These are phyloP conservation scores for Cardinalis cardinalis DNA, from an alignment of 2,113 vertebrate genomes.

Conservation along the genomic window DNA sequence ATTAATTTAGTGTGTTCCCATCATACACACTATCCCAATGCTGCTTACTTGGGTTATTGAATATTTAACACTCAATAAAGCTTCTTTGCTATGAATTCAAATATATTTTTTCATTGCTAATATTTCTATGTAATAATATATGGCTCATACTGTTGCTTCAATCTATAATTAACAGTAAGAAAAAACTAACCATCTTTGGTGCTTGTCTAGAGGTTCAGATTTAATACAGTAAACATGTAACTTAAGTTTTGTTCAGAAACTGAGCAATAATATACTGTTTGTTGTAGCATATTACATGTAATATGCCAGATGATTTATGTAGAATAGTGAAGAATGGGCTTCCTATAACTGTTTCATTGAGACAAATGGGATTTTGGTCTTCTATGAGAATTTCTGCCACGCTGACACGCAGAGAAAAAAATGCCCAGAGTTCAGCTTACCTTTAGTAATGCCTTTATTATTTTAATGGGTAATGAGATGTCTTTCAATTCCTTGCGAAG, in stretches of 20 bases:
- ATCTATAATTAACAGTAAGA: not conserved
- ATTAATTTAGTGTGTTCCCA: not conserved
- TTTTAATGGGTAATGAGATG: not conserved
- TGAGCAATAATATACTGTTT: not conserved
- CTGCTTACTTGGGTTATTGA: not conserved
- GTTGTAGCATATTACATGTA: not conserved
- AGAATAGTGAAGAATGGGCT: not conserved
- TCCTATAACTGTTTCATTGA: not conserved
- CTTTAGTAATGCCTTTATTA: conserved; percentile 9
- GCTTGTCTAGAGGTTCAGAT: not conserved
- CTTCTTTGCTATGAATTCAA: not conserved
- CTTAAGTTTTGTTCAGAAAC: not conserved
- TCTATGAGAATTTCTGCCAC: not conserved
- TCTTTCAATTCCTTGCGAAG: not conserved
- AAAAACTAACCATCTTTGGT: not conserved
- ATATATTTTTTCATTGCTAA: not conserved
- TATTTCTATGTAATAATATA: not conserved
- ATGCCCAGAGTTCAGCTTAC: not conserved
- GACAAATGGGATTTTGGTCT: not conserved
- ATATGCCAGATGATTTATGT: not conserved
- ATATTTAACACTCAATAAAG: not conserved
- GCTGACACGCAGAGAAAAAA: not conserved
- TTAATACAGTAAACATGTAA: not conserved
- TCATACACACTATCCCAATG: not conserved
- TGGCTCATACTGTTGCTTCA: not conserved